Evolutionary conservation across 2,888 invertebrate species (phyloP).

Genomic region (Acanthoscelides obtectus): DNA sequence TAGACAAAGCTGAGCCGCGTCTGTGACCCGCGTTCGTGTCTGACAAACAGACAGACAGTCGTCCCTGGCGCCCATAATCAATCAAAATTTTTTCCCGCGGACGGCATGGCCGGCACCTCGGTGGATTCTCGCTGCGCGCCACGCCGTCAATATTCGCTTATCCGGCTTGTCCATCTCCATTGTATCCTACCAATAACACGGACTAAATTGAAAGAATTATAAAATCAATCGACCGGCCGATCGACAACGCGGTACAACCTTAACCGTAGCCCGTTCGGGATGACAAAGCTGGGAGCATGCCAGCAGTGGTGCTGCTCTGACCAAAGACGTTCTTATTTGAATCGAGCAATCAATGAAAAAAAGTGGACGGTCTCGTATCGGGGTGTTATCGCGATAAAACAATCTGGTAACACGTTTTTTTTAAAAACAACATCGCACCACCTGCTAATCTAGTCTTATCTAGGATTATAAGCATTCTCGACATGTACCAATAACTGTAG

Average conservation of each 20-base stretch:
- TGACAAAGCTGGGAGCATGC: neutral
- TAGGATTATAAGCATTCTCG: no score
- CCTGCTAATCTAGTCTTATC: no score
- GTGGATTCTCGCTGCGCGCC: slow-evolving; percentile 11
- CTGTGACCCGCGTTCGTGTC: slow-evolving; percentile 3
- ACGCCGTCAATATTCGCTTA: slow-evolving; percentile 37
- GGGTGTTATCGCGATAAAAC: no score
- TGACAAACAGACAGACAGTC: slow-evolving; percentile 7
- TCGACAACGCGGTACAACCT: neutral
- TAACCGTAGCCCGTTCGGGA: neutral
- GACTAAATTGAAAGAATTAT: slow-evolving; percentile 49
- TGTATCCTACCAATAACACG: slow-evolving; percentile 49
- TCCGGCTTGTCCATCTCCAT: slow-evolving; percentile 47
- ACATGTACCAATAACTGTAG: no score
- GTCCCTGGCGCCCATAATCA: slow-evolving; percentile 28
- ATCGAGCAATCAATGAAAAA: no score
- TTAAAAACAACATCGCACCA: no score
- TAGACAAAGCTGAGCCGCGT: neutral
- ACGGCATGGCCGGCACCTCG: neutral
- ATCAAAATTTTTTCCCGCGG: slow-evolving; percentile 13
- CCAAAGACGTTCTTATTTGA: neutral
- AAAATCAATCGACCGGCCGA: slow-evolving; percentile 44
- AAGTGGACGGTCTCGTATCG: no score
- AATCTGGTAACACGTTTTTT: no score
- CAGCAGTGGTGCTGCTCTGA: neutral